Base-by-base conservation (phyloP, 1,140 invertebrate genomes). In the Anastrepha obliqua region DNA sequence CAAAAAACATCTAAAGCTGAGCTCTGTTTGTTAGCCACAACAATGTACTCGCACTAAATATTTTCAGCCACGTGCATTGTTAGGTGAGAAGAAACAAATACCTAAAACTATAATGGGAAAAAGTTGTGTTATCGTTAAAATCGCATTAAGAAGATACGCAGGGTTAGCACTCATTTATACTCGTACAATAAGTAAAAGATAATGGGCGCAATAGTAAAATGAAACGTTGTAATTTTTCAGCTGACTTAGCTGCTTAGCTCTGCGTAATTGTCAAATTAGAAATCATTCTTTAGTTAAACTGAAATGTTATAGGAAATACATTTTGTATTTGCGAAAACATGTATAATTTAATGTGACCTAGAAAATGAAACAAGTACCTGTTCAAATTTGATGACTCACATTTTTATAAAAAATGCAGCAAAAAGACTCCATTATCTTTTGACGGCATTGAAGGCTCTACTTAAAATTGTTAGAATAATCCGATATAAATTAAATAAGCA, bases 61-160 rank as follows among this genome's bases (percentile, higher is more conserved):
- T 67, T 67, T 29, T 8, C 7, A 39, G 29, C 20, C 29, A 70
- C 39, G 39, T 44, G 67, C 44, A 7, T 74, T 74, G 39, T 15
- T 39, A 11, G 42, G 42, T 44, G 67, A 44, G 67, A 74, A 74
- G 11, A 67, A 39, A 55, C 64, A 13, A 39, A 29, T 29, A 29
- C 20, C 13, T 20, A 67, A 67, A 29, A 29, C 29, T 29, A 39
- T 67, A 67, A 74, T 70, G 44, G 3, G 5, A 44, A 44, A 70
- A 44, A 44, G 11, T 62, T 44, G 17, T 74, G 42, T 47, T 42
- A 74, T 74, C 67, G 42, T 74, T 74, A 74, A 74, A 74, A 44
- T 74, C 67, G 42, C 67, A 74, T 74, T 74, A 74, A 70, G 65
- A 64, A 8, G n/a, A 64, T 64, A 20, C 2, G 62, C 5, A 64